Evolutionary conservation across 2,888 invertebrate genomes (phyloP), one percentile per base, ranked within the genome.

Genomic region (Tachina grossa): DNA sequence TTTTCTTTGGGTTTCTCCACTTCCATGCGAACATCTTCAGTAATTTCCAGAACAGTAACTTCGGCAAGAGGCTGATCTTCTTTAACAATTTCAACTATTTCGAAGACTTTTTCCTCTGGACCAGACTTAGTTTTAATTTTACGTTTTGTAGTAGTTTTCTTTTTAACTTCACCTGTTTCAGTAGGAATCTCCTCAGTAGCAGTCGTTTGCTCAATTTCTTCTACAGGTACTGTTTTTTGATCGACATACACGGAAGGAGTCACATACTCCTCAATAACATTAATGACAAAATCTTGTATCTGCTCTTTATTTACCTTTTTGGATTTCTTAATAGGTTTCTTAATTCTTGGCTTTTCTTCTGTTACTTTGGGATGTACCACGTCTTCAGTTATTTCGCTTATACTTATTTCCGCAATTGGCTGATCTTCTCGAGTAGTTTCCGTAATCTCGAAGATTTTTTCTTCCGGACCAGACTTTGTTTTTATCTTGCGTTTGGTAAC

Each of bases 91-190:
- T 90, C 93, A 45, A 92, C 89, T 72, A 93, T 92, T 89, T 93
- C 93, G 11, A 93, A 93, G 4, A 93, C 89, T 90, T 94, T 93
- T 88, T 93, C 92, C 85, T 93, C 92, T 9, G 92, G 93, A 63
- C 93, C 93, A 39, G 90, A 84, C 61, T 92, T 91, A 83, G 93
- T 93, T 83, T 90, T 90, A 53, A 93, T 89, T 87, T 92, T 90
- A 65, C 92, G 90, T 87, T 90, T 92, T 5, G 89, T 90, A 45
- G 91, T 90, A 0, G 89, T 90, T 82, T 92, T 91, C 71, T 91
- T 91, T 82, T 91, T 89, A 9, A 88, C 43, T 9, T 87, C 86
- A 13, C 88, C 89, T 9, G 79, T 47, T 11, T 89, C 88, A 51
- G 86, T 83, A 13, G 87, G 84, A 66, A 87, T 84, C 45, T 88